phyloP scores from a whole-genome alignment of 2,888 invertebrate species.

The Thyatira batis region DNA sequence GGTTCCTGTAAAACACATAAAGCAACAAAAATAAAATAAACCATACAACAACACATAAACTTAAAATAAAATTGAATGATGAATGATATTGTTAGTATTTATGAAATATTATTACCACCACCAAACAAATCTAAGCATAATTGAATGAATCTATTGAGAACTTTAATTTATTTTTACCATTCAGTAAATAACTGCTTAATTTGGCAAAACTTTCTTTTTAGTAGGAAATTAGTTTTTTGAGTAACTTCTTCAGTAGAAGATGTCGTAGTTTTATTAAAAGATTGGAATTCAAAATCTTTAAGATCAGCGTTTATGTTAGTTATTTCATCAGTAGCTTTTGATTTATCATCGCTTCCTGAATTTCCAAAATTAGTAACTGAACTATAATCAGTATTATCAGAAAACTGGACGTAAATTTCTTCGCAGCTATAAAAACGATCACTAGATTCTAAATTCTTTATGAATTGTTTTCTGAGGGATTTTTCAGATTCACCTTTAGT shows the following conservation, averaged over 20 bases:
- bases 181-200: slow-evolving; percentile 49
- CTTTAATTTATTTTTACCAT: slow-evolving; percentile 30
- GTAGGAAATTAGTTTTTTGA: slow-evolving; percentile 16
- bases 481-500: slow-evolving; percentile 12
- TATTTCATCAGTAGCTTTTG: neutral
- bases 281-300: slow-evolving; percentile 20
- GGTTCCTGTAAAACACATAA: slow-evolving; percentile 80
- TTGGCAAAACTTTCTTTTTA: slow-evolving; percentile 53
- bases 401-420: slow-evolving; percentile 26
- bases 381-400: neutral
- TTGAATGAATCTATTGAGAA: slow-evolving; percentile 7
- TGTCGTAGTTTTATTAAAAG: slow-evolving; percentile 16
- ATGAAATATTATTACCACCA: slow-evolving; percentile 32
- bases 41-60: slow-evolving; percentile 30
- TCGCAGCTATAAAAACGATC: slow-evolving; percentile 50
- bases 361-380: neutral
- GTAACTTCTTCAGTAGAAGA: slow-evolving; percentile 7
- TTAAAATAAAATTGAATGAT: slow-evolving; percentile 17
- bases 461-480: slow-evolving; percentile 15
- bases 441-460: slow-evolving; percentile 20
- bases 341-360: neutral
- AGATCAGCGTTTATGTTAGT: neutral
- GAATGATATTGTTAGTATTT: slow-evolving; percentile 26
- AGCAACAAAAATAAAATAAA: slow-evolving; percentile 65
- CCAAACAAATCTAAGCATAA: slow-evolving; percentile 26